phyloP scores from a whole-genome alignment of 2,113 vertebrate species.

The Ptychochromis oligacanthus region DNA sequence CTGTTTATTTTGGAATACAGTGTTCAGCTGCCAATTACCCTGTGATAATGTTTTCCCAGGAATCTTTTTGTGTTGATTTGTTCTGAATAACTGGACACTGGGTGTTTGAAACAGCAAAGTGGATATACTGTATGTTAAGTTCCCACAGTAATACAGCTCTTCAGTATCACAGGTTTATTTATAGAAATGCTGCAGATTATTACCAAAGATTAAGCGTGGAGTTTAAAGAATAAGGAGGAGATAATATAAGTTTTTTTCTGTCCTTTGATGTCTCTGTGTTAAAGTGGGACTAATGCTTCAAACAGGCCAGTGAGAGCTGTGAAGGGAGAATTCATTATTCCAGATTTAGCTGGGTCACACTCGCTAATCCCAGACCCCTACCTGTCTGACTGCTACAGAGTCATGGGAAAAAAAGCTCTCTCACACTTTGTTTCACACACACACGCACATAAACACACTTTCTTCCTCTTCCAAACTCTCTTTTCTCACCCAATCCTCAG shows the following conservation, averaged over 20 bases:
- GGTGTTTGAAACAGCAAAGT: neutral
- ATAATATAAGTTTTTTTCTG: neutral
- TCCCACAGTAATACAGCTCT: constrained; percentile 7
- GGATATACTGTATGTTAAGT: neutral
- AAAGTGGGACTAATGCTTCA: constrained; percentile 8
- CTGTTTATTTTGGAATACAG: neutral
- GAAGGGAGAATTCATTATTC: constrained; percentile 14
- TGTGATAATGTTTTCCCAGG: neutral
- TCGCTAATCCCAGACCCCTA: constrained; percentile 50
- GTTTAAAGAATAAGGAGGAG: neutral
- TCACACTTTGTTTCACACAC: neutral
- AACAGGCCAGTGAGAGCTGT: neutral
- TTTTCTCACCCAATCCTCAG: constrained; percentile 45
- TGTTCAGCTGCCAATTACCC: neutral
- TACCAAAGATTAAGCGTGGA: neutral
- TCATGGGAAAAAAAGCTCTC: constrained; percentile 48
- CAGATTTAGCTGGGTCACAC: constrained; percentile 41
- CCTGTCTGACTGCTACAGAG: constrained; percentile 45
- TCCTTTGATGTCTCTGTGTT: constrained; percentile 12
- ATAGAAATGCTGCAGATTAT: neutral
- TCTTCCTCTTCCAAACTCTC: neutral
- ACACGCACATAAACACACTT: constrained; percentile 23
- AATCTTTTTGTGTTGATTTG: neutral
- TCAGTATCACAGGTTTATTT: neutral
- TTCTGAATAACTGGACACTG: neutral